phyloP scores from a whole-genome alignment of 2,113 vertebrate species.

The Barnardius zonarius region DNA sequence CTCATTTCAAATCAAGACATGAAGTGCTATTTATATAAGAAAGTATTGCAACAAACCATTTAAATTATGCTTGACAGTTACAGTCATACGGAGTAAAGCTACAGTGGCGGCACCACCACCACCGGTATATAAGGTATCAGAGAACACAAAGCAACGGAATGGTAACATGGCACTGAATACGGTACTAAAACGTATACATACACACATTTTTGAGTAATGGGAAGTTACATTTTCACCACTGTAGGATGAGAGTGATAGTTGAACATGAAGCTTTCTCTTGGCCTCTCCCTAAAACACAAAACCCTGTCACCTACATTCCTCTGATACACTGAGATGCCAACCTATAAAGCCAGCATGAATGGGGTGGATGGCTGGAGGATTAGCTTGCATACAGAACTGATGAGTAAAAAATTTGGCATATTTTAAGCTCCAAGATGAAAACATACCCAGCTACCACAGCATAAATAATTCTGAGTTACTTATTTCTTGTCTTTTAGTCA shows the following conservation, averaged over 20 bases:
- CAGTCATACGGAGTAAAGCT: not conserved
- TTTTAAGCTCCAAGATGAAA: not conserved
- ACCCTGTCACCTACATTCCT: not conserved
- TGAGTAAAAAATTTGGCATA: not conserved
- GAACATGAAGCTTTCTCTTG: not conserved
- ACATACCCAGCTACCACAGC: not conserved
- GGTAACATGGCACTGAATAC: accelerated
- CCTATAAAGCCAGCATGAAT: not conserved
- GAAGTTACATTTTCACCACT: not conserved
- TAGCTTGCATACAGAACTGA: not conserved
- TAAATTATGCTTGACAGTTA: not conserved
- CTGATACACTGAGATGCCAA: not conserved
- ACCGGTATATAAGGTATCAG: not conserved
- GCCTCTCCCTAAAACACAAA: not conserved
- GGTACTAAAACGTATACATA: not conserved
- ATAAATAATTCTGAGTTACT: not conserved
- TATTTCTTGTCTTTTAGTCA: not conserved
- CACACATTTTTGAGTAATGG: not conserved
- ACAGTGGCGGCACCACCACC: not conserved
- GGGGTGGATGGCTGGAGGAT: not conserved
- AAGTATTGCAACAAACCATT: not conserved
- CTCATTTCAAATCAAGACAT: not conserved
- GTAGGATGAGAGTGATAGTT: not conserved
- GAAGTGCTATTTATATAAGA: not conserved
- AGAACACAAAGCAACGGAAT: not conserved